Percentiles rank a stretch among this genome's conserved stretches.
phyloP scores from a whole-genome alignment of 2,113 vertebrate genomes.

The Passer montanus region DNA sequence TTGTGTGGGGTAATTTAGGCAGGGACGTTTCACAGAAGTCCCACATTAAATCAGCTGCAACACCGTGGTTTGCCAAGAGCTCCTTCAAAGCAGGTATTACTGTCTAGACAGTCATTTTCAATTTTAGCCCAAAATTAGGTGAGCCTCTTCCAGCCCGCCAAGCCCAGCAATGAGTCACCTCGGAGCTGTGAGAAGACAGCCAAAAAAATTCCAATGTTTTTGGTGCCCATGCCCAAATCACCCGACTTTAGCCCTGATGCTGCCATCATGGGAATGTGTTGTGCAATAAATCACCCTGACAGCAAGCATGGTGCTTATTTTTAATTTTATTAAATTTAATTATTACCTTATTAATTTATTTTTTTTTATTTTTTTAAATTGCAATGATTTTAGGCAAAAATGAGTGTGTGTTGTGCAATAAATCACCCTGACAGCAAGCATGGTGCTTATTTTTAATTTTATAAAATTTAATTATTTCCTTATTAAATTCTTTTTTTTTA shows the following conservation, averaged over 20 bases:
- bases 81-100: not conserved
- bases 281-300: not conserved
- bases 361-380: not conserved
- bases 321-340: too few species aligned
- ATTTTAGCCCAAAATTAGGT: not conserved
- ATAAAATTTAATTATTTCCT: too few species aligned
- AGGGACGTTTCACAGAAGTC: not conserved
- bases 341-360: too few species aligned
- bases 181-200: fast-evolving
- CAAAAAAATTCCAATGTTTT: not conserved
- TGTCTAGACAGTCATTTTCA: slow-evolving; percentile 18
- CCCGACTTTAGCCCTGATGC: fast-evolving
- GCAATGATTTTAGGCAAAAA: fast-evolving
- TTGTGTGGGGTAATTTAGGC: not conserved
- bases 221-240: not conserved
- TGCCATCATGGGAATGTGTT: fast-evolving
- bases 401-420: fast-evolving
- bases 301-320: fast-evolving
- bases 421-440: not conserved
- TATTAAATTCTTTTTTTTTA: too few species aligned
- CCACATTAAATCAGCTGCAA: not conserved
- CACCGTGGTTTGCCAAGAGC: fast-evolving
- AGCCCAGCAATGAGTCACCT: not conserved
- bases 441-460: fast-evolving
- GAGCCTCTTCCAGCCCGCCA: not conserved